A percentile compares a stretch with the other conserved stretches of the same genome.
phyloP scores from a whole-genome alignment of 2,113 vertebrate genomes.

The Machaerirhynchus nigripectus region DNA sequence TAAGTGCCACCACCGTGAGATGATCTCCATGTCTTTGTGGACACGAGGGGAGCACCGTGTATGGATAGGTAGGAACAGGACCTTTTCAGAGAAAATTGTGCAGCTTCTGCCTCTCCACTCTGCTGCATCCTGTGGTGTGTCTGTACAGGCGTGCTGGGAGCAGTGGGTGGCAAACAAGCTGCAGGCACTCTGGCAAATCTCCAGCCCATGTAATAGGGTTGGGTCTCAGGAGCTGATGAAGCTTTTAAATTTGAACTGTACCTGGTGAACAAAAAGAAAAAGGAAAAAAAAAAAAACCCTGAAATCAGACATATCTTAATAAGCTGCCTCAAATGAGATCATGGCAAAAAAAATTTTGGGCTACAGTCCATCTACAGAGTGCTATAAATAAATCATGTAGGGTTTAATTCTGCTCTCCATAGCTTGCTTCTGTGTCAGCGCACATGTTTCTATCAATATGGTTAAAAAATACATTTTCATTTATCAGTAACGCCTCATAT shows the following conservation, averaged over 20 bases:
- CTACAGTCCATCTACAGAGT: background rate
- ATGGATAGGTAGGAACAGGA: background rate
- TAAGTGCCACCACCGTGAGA: background rate
- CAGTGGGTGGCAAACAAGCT: conserved; percentile 25
- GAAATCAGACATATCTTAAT: background rate
- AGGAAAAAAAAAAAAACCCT: background rate
- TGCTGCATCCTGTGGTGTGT: background rate
- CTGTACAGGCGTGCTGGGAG: background rate
- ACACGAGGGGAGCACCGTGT: background rate
- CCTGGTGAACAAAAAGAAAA: conserved; percentile 2
- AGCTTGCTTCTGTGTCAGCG: background rate
- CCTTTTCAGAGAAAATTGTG: background rate
- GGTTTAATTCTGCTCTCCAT: background rate
- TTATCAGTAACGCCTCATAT: background rate
- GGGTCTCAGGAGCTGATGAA: background rate
- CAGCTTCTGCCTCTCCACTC: background rate
- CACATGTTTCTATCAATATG: background rate
- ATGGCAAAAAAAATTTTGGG: background rate
- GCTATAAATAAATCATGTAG: background rate
- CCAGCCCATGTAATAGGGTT: background rate
- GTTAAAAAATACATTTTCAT: background rate
- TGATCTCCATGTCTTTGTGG: background rate
- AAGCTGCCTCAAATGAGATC: background rate
- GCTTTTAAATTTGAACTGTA: conserved; percentile 6
- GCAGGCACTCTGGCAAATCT: conserved; percentile 21